Percentiles rank a stretch among this genome's conserved stretches.
Evolutionary conservation across 2,113 vertebrate species (phyloP).

Genomic region (Laticauda laticaudata): DNA sequence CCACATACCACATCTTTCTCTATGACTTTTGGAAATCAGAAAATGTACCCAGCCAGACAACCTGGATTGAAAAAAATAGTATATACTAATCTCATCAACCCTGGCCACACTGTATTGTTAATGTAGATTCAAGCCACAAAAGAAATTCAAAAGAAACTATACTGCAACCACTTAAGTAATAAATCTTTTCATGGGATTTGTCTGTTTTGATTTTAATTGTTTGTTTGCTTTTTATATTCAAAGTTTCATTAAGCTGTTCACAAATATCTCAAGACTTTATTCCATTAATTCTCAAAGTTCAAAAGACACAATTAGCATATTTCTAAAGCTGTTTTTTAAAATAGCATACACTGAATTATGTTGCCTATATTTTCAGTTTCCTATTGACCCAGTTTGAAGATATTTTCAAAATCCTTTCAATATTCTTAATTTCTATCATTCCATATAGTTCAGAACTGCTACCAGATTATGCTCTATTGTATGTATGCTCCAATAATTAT

Average conservation of each 20-base stretch:
- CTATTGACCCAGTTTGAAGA: neutral
- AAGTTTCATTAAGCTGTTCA: neutral
- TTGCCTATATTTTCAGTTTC: neutral
- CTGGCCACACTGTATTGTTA: neutral
- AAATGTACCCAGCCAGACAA: neutral
- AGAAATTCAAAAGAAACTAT: neutral
- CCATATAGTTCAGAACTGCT: neutral
- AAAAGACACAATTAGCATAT: neutral
- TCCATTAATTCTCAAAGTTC: neutral
- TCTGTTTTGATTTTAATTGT: neutral
- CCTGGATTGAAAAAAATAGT: neutral
- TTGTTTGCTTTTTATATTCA: neutral
- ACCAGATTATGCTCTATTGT: neutral
- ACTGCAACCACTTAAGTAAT: neutral
- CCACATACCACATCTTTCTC: neutral
- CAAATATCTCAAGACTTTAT: neutral
- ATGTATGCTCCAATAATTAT: neutral
- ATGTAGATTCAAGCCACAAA: neutral
- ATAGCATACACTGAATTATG: neutral
- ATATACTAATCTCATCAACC: neutral
- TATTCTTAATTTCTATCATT: neutral
- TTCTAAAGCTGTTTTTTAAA: neutral
- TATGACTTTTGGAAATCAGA: neutral
- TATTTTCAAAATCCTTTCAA: neutral
- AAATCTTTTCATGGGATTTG: neutral